Percentiles rank a stretch among this genome's conserved stretches.
Evolutionary conservation across 2,113 vertebrate species (phyloP).

Genomic region (Poecile atricapillus): DNA sequence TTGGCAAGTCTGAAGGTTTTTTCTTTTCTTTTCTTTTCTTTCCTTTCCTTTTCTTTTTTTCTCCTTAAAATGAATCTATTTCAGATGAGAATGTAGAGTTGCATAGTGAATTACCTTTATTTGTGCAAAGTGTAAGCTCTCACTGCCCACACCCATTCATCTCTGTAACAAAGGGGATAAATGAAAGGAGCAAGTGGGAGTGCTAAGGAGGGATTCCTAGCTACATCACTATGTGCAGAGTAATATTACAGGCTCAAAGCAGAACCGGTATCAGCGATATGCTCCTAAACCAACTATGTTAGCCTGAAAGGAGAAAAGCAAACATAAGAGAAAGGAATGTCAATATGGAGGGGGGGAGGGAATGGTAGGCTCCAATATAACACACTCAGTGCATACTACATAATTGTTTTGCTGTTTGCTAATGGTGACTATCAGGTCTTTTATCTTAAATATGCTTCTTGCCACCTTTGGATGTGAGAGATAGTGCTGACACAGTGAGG

Average conservation of each 20-base stretch:
- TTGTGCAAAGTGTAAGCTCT: neutral
- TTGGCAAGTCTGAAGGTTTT: neutral
- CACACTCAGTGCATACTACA: neutral
- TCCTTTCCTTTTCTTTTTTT: no score
- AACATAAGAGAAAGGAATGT: slow-evolving; percentile 41
- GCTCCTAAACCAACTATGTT: neutral
- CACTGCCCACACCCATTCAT: neutral
- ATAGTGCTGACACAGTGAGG: neutral
- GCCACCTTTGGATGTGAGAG: neutral
- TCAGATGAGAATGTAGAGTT: neutral
- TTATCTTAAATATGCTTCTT: slow-evolving; percentile 43
- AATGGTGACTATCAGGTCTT: neutral
- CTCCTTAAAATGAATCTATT: neutral
- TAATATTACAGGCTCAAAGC: slow-evolving; percentile 24
- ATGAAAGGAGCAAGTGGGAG: neutral
- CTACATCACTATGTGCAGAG: slow-evolving; percentile 20
- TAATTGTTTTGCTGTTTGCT: slow-evolving; percentile 41
- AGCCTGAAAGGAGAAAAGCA: slow-evolving; percentile 29
- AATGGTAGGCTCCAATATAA: neutral
- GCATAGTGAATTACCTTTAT: neutral
- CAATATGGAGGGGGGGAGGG: neutral
- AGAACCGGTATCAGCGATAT: neutral
- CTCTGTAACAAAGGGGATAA: neutral
- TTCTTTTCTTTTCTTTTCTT: no score
- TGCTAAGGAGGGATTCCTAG: slow-evolving; percentile 6